Percentiles rank a stretch among this genome's conserved stretches.
Conservation (phyloP, 2,797 vertebrate species). For the Allobates femoralis region DNA sequence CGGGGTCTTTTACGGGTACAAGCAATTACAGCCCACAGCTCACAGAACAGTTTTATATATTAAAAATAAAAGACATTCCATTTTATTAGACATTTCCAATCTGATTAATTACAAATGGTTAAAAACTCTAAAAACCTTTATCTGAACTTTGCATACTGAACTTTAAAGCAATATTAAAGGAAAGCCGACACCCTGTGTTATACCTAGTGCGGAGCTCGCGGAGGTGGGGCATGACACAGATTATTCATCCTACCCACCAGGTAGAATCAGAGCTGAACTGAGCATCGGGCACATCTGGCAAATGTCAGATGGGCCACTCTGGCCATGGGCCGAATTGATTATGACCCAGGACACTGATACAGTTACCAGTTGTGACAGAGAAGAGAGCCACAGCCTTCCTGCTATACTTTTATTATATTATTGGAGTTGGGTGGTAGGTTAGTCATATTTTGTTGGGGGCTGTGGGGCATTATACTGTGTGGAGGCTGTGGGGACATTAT, state of each 20-base stretch:
- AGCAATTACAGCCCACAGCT: conserved; percentile 16
- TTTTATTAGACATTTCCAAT: background rate
- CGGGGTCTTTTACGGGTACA: background rate
- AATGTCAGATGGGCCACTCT: too few relatives aligned
- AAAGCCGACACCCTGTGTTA: background rate
- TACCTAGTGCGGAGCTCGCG: background rate
- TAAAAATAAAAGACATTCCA: background rate
- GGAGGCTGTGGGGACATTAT: too few relatives aligned
- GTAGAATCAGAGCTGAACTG: too few relatives aligned
- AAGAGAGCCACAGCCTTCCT: too few relatives aligned
- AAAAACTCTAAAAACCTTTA: background rate
- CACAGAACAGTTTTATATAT: conserved; percentile 5
- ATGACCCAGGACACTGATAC: too few relatives aligned
- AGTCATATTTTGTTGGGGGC: too few relatives aligned
- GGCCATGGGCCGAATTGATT: too few relatives aligned
- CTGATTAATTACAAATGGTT: background rate
- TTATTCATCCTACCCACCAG: background rate
- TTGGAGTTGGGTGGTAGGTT: too few relatives aligned
- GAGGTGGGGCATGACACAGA: background rate
- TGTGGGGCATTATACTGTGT: too few relatives aligned
- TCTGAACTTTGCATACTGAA: background rate
- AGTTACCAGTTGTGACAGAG: too few relatives aligned
- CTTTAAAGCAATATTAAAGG: background rate
- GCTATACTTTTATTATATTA: too few relatives aligned
- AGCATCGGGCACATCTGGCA: too few relatives aligned